A percentile compares a stretch with the other conserved stretches of the same genome.
Evolutionary conservation across 2,888 invertebrate genomes (phyloP).

Genomic region (Noctua comes): DNA sequence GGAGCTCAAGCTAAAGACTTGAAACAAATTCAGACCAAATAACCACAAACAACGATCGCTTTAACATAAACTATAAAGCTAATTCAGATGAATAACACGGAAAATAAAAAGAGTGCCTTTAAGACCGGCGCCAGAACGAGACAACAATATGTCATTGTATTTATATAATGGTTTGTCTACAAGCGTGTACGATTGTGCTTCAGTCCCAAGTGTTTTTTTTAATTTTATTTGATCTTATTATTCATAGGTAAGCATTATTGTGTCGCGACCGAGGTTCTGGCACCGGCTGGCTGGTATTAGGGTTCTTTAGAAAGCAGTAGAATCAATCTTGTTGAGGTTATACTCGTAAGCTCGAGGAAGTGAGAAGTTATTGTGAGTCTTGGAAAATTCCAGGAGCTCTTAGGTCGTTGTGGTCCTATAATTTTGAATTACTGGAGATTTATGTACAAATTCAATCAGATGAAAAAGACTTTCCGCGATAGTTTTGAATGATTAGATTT

Average conservation of each 20-base stretch:
- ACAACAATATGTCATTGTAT: slow-evolving; percentile 83
- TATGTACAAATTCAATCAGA: neutral
- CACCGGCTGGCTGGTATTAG: slow-evolving; percentile 69
- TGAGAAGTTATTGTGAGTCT: neutral
- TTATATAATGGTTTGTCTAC: slow-evolving; percentile 87
- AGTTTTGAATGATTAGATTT: neutral
- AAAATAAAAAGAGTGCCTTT: slow-evolving; percentile 72
- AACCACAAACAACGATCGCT: slow-evolving; percentile 67
- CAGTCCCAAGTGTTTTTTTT: slow-evolving; percentile 80
- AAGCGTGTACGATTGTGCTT: slow-evolving; percentile 86
- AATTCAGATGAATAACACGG: slow-evolving; percentile 78
- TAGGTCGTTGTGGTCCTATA: neutral
- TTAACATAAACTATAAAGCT: slow-evolving; percentile 77
- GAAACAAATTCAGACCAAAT: slow-evolving; percentile 37
- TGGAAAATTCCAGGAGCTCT: neutral
- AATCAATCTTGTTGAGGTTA: slow-evolving; percentile 21
- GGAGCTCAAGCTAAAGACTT: slow-evolving; percentile 1
- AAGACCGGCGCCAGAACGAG: slow-evolving; percentile 72
- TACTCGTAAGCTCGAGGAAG: slow-evolving; percentile 8
- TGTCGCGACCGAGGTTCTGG: slow-evolving; percentile 74
- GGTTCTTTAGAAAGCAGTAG: slow-evolving; percentile 58
- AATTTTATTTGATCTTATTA: slow-evolving; percentile 84
- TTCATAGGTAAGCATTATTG: slow-evolving; percentile 88
- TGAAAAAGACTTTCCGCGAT: neutral
- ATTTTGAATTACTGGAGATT: neutral